A percentile compares a stretch with the other conserved stretches of the same genome.
These are phyloP conservation scores for Peromyscus maniculatus DNA, from an alignment of 2,113 vertebrate species.

Conservation along the genomic window DNA sequence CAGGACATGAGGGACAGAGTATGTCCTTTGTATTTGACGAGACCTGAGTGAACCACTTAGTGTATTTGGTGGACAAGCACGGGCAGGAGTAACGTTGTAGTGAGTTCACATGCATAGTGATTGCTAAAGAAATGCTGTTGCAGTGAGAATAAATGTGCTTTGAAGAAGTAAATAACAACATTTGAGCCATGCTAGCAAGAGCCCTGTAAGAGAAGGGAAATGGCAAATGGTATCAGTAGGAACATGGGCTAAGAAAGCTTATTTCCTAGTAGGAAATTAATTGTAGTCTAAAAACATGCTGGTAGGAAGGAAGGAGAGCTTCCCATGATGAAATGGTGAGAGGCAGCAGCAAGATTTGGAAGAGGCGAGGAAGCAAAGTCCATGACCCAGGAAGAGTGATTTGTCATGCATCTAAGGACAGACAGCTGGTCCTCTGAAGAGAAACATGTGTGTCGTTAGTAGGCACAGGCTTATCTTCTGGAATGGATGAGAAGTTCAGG, in stretches of 20 bases:
- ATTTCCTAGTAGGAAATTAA: constrained; percentile 26
- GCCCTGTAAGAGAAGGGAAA: constrained; percentile 30
- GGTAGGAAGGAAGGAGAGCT: not conserved
- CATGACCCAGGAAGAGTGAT: not conserved
- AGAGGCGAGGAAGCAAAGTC: not conserved
- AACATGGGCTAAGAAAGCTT: not conserved
- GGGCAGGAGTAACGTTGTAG: not conserved
- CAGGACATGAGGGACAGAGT: not conserved
- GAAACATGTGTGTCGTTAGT: not conserved
- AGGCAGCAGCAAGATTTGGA: not conserved
- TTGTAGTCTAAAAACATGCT: not conserved
- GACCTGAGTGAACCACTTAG: not conserved
- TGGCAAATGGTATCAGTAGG: not conserved
- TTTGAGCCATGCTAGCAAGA: not conserved
- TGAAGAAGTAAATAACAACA: constrained; percentile 11
- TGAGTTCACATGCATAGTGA: not conserved
- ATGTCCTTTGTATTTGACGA: not conserved
- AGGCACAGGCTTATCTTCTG: not conserved
- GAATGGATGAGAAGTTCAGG: not conserved
- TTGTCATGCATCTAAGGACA: not conserved
- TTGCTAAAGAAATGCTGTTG: constrained; percentile 46
- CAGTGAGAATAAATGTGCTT: not conserved
- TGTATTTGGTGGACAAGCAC: not conserved
- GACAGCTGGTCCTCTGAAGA: not conserved
- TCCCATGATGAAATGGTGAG: not conserved